Base-by-base conservation (phyloP, 2,888 invertebrate species). In the Luperina testacea region DNA sequence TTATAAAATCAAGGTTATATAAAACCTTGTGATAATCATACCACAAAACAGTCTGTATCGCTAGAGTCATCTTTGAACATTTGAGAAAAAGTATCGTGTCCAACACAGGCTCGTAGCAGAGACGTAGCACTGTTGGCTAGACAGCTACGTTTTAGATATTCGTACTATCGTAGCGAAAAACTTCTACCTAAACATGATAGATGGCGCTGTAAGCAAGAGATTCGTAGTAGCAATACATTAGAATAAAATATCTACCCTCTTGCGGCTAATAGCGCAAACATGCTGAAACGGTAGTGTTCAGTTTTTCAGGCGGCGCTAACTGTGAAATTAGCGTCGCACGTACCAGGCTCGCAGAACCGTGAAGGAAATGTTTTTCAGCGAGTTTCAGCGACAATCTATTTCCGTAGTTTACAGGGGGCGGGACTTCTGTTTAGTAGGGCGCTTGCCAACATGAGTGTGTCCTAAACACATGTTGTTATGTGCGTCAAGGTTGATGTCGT, bases 291-390 rank as follows among this genome's bases (percentile, higher is more conserved):
- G 91, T 91, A 90, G 91, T 91, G 87, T 89, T 89, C 87, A 89
- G 89, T 88, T 88, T 89, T 89, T 89, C 89, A 89, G 89, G 81
- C 93, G 94, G 91, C 94, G 94, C 93, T 93, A 94, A 93, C 94
- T 92, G 93, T 94, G 92, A 92, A 93, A 92, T 93, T 92, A 92
- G 95, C 96, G 95, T 94, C 95, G 92, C 89, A 77, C 70, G 77
- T 94, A 94, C 95, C 89, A 95, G 95, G 95, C 90, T 87, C 78
- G 77, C 93, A 95, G 91, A 91, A 87, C 24, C 53, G 17, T 9
- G n/a, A 45, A 89, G 89, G 90, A 92, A 90, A 78, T 87, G 61
- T 84, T 87, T 94, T 95, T 95, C 95, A 95, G 95, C 86, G 92
- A 85, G 81, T 91, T 91, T 90, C 90, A 90, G 90, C 81, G 53